Conservation (phyloP, 2,113 vertebrate genomes). For the human (Homo sapiens) region GRCh38 chr6:119778001-119778500, state of each 20-base stretch:
- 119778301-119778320: background rate
- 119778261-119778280: background rate
- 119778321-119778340: background rate
- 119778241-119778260: background rate
- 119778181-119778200: background rate
- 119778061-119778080: background rate
- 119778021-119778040: background rate
- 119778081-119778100: background rate
- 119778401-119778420: background rate
- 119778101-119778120: background rate
- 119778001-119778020: background rate
- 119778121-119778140: background rate
- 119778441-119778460: background rate
- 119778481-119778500: background rate
- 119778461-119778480: background rate
- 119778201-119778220: background rate
- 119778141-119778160: background rate
- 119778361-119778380: background rate
- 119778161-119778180: background rate
- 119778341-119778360: background rate
- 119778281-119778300: background rate
- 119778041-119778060: background rate
- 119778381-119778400: background rate
- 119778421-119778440: background rate
- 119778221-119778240: background rate